Conservation (phyloP, 2,113 vertebrate genomes). For the Pavo muticus region DNA sequence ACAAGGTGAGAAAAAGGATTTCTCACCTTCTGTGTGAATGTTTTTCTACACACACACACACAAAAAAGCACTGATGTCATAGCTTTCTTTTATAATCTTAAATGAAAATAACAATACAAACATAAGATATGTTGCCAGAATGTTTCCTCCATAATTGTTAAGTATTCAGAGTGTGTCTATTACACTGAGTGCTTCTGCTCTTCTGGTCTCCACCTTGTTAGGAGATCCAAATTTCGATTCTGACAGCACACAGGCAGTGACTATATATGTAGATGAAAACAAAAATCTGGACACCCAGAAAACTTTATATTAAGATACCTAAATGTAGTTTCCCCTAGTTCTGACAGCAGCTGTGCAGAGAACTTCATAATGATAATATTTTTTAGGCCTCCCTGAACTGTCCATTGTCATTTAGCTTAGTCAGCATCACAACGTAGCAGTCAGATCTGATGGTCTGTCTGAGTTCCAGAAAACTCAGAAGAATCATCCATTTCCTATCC, state of each 20-base stretch:
- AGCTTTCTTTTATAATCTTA: neutral
- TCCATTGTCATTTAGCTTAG: no score
- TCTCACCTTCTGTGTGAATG: neutral
- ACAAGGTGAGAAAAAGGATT: neutral
- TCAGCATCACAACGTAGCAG: no score
- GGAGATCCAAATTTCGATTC: neutral
- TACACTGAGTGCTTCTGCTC: neutral
- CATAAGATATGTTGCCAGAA: neutral
- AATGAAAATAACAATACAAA: neutral
- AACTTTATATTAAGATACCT: neutral
- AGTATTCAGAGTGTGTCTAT: neutral
- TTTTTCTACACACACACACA: neutral
- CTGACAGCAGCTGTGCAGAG: neutral
- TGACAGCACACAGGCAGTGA: neutral
- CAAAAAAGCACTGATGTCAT: neutral
- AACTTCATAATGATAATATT: neutral
- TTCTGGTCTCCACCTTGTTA: neutral
- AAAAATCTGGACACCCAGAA: neutral
- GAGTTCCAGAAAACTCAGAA: no score
- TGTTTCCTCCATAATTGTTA: neutral
- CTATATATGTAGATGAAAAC: rapidly evolving
- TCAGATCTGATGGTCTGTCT: no score
- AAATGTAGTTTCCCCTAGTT: neutral
- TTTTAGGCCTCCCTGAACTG: neutral
- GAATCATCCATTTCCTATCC: no score